These are phyloP conservation scores for Himalopsyche phryganea DNA, from an alignment of 1,140 invertebrate genomes.

Conservation along the genomic window DNA sequence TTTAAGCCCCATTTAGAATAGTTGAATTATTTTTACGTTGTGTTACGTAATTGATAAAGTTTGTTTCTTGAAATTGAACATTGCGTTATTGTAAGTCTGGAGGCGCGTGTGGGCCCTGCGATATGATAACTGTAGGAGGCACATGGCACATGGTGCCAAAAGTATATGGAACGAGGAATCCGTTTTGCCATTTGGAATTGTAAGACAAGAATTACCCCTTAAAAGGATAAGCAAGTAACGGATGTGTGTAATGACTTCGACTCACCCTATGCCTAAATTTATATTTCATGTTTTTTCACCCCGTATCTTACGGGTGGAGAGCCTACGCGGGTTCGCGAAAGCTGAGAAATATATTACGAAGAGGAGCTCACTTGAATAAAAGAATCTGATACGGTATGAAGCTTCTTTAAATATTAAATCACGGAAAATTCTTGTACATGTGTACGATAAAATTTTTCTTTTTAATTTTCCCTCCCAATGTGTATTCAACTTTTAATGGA, in stretches of 20 bases:
- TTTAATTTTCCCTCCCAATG: no score
- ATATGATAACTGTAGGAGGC: slow-evolving; percentile 8
- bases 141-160: neutral
- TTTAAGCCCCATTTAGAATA: no score
- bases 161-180: slow-evolving; percentile 4
- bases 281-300: slow-evolving; percentile 48
- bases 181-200: slow-evolving; percentile 43
- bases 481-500: no score
- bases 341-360: neutral
- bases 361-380: neutral
- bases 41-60: no score
- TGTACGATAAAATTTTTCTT: no score
- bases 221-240: slow-evolving; percentile 54
- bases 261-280: slow-evolving; percentile 41
- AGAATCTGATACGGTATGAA: neutral
- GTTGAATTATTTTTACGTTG: no score
- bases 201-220: slow-evolving; percentile 52
- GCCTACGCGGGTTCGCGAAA: slow-evolving; percentile 1
- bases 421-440: no score
- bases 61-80: no score
- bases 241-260: slow-evolving; percentile 47
- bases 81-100: neutral
- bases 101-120: slow-evolving; percentile 1
- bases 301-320: slow-evolving; percentile 17
- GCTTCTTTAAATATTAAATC: no score